Conservation (phyloP, 1,140 invertebrate genomes). For the Gryon sp. region DNA sequence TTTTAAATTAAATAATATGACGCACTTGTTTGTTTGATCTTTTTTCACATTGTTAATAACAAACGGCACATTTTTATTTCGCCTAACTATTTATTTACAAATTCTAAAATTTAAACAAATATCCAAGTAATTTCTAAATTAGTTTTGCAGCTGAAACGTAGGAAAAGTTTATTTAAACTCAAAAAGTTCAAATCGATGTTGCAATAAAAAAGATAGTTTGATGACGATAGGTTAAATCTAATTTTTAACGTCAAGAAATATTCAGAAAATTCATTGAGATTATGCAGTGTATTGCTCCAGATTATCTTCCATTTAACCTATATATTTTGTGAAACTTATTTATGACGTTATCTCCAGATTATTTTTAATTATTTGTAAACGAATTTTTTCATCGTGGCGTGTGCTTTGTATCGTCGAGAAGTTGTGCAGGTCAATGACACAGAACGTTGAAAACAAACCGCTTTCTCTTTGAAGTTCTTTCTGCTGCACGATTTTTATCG, state of each 20-base stretch:
- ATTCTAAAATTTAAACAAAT: too few relatives aligned
- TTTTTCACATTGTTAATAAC: too few relatives aligned
- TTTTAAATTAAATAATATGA: too few relatives aligned
- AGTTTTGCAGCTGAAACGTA: too few relatives aligned
- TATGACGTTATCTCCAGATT: background rate
- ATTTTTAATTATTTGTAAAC: background rate
- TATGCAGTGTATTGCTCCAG: background rate
- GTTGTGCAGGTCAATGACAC: conserved; percentile 8
- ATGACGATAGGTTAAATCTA: too few relatives aligned
- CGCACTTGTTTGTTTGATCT: too few relatives aligned
- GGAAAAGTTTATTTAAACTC: too few relatives aligned
- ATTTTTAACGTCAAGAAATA: background rate
- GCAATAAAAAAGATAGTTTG: too few relatives aligned
- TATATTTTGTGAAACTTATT: background rate
- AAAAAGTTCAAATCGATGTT: too few relatives aligned
- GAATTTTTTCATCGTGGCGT: conserved; percentile 4
- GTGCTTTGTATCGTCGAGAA: conserved; percentile 2
- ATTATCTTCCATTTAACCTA: background rate
- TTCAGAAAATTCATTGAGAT: background rate
- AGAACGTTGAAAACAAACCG: background rate
- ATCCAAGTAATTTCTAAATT: too few relatives aligned
- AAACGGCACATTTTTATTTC: too few relatives aligned
- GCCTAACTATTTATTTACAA: too few relatives aligned
- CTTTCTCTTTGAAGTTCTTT: conserved; percentile 34
- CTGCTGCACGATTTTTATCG: conserved; percentile 28